These are phyloP conservation scores for Nannobrachium achirus DNA, from an alignment of 2,113 vertebrate species.

Conservation along the genomic window DNA sequence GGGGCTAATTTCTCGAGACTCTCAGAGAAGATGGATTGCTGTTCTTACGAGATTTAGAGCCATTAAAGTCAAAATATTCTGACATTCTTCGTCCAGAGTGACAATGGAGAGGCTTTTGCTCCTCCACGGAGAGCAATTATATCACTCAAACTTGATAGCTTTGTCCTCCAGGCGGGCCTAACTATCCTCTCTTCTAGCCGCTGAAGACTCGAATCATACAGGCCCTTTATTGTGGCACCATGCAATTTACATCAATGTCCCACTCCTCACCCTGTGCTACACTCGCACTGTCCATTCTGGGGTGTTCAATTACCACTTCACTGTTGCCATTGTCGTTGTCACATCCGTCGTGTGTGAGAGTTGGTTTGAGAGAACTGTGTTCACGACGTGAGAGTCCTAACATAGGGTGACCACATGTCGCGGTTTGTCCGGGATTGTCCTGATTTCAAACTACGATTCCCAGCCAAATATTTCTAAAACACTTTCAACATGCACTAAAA, in stretches of 20 bases:
- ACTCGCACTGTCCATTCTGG: slow-evolving; percentile 54
- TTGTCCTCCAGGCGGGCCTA: slow-evolving; percentile 68
- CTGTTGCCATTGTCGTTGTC: slow-evolving; percentile 13
- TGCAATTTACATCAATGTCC: slow-evolving; percentile 70
- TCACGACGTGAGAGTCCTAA: not conserved
- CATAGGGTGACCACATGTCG: too few relatives aligned
- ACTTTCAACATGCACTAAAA: too few relatives aligned
- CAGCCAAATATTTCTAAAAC: too few relatives aligned
- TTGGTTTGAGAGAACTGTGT: not conserved
- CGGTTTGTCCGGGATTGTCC: too few relatives aligned
- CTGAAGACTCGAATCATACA: slow-evolving; percentile 51
- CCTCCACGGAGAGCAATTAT: slow-evolving; percentile 70
- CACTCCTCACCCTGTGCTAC: slow-evolving; percentile 41
- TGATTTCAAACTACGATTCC: too few relatives aligned
- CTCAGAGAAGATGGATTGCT: slow-evolving; percentile 65
- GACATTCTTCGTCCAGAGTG: slow-evolving; percentile 55
- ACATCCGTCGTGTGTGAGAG: too few relatives aligned
- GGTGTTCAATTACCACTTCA: slow-evolving; percentile 52
- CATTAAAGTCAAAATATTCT: slow-evolving; percentile 70
- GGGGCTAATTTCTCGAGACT: slow-evolving; percentile 69
- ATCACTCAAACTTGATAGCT: slow-evolving; percentile 65
- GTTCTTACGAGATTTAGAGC: slow-evolving; percentile 61
- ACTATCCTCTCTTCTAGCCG: slow-evolving; percentile 57
- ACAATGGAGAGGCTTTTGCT: slow-evolving; percentile 72
- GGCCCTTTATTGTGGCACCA: slow-evolving; percentile 67